Percentiles rank a stretch among this genome's conserved stretches.
These are phyloP conservation scores for Crossaster papposus DNA, from an alignment of 53 echinoderm and acorn worm species.

Conservation along the genomic window DNA sequence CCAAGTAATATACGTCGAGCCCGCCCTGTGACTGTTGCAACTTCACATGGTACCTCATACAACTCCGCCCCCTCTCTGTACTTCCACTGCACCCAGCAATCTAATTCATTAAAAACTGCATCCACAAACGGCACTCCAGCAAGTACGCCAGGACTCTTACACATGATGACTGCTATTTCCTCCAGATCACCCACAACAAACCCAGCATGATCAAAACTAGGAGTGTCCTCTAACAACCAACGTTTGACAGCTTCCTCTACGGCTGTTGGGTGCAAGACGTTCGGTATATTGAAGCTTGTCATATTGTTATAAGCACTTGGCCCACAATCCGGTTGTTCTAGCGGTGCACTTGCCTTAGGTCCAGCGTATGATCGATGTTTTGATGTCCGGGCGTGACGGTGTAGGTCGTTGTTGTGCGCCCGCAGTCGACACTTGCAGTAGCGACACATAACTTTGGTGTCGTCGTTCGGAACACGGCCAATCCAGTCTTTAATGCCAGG, in stretches of 20 bases:
- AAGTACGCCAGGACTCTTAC: constrained; percentile 93
- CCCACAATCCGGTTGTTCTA: not conserved
- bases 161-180: constrained; percentile 88
- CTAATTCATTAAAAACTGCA: constrained; percentile 81
- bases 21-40: constrained; percentile 82
- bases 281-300: constrained; percentile 4
- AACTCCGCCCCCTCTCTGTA: constrained; percentile 75
- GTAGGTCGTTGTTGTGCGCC: constrained; percentile 54
- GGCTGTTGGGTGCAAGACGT: constrained; percentile 65
- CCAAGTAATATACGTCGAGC: constrained; percentile 86
- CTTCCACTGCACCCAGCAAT: constrained; percentile 83
- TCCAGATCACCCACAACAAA: constrained; percentile 86
- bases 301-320: constrained; percentile 5
- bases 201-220: constrained; percentile 92
- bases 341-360: constrained; percentile 33
- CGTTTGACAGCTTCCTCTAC: constrained; percentile 67
- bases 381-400: constrained; percentile 48
- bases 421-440: constrained; percentile 53
- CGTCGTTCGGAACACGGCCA: constrained; percentile 57
- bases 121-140: constrained; percentile 95
- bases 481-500: constrained; percentile 63
- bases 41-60: constrained; percentile 72
- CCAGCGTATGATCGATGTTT: constrained; percentile 52
- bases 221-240: constrained; percentile 91
- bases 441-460: constrained; percentile 58